Percentiles rank a stretch among this genome's conserved stretches.
Conservation (phyloP, 2,888 invertebrate genomes). For the Pherbina coryleti region DNA sequence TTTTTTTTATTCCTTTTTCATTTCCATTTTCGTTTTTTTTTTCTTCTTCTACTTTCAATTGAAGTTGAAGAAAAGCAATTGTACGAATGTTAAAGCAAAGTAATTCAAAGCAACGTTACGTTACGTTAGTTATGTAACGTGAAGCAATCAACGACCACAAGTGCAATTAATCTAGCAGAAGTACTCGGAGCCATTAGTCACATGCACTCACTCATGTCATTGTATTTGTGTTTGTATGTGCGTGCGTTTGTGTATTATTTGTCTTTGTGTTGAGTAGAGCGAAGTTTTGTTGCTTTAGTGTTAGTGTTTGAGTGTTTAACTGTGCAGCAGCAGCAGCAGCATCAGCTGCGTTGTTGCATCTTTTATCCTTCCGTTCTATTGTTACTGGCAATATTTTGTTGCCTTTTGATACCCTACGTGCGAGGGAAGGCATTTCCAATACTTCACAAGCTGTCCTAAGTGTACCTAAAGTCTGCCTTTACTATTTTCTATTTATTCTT, state of each 20-base stretch:
- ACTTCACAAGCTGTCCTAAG: too few relatives aligned
- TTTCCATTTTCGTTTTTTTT: not conserved
- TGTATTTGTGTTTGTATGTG: not conserved
- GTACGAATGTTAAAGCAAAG: not conserved
- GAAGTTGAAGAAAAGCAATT: constrained; percentile 6
- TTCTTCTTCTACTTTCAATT: not conserved
- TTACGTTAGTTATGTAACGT: constrained; percentile 3
- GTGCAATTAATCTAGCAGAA: constrained; percentile 51
- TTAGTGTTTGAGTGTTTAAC: not conserved
- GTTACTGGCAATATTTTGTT: constrained; percentile 5
- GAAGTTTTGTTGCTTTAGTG: not conserved
- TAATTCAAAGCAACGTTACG: not conserved
- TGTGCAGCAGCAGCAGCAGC: not conserved
- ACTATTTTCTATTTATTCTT: too few relatives aligned
- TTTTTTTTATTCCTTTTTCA: not conserved
- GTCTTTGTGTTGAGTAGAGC: not conserved
- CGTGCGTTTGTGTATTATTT: not conserved
- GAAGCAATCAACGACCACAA: constrained; percentile 40
- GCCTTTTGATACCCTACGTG: constrained; percentile 7
- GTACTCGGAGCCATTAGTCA: constrained; percentile 45
- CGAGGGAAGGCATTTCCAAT: not conserved
- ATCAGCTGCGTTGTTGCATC: not conserved
- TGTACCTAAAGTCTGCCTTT: too few relatives aligned
- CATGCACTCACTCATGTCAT: constrained; percentile 27
- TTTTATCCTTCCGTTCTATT: constrained; percentile 25